These are phyloP conservation scores for Delia radicum DNA, from an alignment of 1,140 invertebrate species.

Conservation along the genomic window DNA sequence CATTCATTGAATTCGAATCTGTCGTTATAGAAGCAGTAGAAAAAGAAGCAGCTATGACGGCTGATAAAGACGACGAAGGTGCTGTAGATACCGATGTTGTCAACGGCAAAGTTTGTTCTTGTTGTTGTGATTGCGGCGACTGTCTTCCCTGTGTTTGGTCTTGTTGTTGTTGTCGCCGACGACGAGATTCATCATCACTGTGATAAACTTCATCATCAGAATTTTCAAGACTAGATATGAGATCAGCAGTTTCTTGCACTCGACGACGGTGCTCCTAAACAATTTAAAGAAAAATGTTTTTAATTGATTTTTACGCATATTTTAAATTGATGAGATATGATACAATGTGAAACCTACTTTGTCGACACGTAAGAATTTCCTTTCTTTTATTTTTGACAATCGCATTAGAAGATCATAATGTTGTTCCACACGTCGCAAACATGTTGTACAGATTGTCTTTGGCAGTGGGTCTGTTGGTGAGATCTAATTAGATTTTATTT, in stretches of 20 bases:
- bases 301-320: background rate
- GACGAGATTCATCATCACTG: background rate
- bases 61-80: background rate
- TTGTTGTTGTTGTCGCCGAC: background rate
- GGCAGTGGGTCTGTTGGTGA: conserved; percentile 70
- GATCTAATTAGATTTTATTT: conserved; percentile 59
- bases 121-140: background rate
- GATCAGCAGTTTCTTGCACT: background rate
- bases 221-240: conserved; percentile 19
- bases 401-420: conserved; percentile 69
- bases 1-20: background rate
- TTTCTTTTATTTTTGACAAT: conserved; percentile 52
- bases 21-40: no score
- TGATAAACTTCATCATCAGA: conserved; percentile 23
- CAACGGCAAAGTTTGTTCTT: background rate
- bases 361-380: conserved; percentile 27
- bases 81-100: background rate
- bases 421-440: conserved; percentile 67
- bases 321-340: no score
- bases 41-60: background rate
- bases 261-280: background rate
- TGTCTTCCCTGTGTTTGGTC: background rate
- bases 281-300: background rate
- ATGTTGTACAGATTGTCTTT: conserved; percentile 72
- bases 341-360: no score